Base-by-base conservation (phyloP, 2,113 vertebrate species). In the Microtus richardsoni region DNA sequence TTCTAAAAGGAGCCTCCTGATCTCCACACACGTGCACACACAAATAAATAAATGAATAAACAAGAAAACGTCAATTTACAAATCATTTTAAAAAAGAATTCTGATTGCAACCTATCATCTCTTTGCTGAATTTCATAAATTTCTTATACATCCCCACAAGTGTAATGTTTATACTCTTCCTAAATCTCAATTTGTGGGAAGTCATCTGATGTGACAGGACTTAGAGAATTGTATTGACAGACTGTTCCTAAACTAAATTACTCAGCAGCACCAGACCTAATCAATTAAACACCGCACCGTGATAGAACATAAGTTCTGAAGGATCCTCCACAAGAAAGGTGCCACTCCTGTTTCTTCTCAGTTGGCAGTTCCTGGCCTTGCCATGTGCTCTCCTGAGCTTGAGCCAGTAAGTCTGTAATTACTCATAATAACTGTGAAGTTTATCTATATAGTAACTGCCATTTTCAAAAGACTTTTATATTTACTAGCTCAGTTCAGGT, bases 241-340 rank as follows among this genome's bases (percentile, higher is more conserved):
- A 84, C 54, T 94, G 85, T 89, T 95, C 75, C 91, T 96, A 91
- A 95, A 94, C 77, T 92, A 95, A 97, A 95, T 97, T 98, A 95
- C 88, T 92, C 54, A 71, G 80, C 39, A 95, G n/a, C 77, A 84
- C 68, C 88, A 96, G 88, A 28, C 41, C 54, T 30, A 96, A 97
- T 96, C 97, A 97, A 97, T 97, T 97, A 97, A 94, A 36, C 68
- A 79, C 80, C 75, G 88, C 7, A 91, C 62, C n/a, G 44, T 58
- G 49, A 58, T 11, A 90, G 24, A 95, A 92, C 75, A 86, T 95
- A 91, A 95, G 93, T 96, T 97, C 77, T 95, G 30, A n/a, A 64
- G 89, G 68, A 64, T 52, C n/a, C 41, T 90, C 80, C 41, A 64
- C 21, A 4, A 80, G 54, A 92, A 96, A 87, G 64, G 73, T 79